phyloP scores from a whole-genome alignment of 2,888 invertebrate genomes.

The Hirtodrosophila duncani region DNA sequence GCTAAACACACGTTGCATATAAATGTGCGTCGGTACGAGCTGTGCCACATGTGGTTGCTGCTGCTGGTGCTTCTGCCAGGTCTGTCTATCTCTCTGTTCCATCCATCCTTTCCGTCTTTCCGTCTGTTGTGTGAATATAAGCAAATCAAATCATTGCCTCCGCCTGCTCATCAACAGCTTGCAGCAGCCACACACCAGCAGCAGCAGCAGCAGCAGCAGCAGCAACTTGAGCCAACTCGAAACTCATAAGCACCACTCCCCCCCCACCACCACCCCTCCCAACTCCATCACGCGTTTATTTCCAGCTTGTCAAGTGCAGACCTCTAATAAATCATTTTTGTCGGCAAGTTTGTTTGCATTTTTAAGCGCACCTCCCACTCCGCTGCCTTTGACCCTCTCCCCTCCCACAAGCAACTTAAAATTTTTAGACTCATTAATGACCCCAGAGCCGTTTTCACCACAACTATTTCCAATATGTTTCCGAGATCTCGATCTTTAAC shows the following conservation, averaged over 20 bases:
- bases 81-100: not conserved
- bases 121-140: slow-evolving; percentile 19
- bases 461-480: slow-evolving; percentile 44
- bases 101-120: too few species aligned
- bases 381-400: not conserved
- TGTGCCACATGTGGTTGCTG: slow-evolving; percentile 45
- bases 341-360: slow-evolving; percentile 58
- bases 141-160: slow-evolving; percentile 60
- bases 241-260: slow-evolving; percentile 15
- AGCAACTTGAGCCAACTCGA: slow-evolving; percentile 31
- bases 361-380: slow-evolving; percentile 20
- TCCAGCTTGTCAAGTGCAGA: slow-evolving; percentile 61
- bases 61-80: slow-evolving; percentile 6
- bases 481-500: slow-evolving; percentile 12
- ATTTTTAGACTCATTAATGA: slow-evolving; percentile 64
- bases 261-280: not conserved
- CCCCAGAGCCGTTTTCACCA: slow-evolving; percentile 56
- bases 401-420: slow-evolving; percentile 14
- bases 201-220: slow-evolving; percentile 28
- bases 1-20: slow-evolving; percentile 62
- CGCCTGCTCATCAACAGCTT: slow-evolving; percentile 41
- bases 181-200: too few species aligned
- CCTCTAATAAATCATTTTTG: slow-evolving; percentile 69
- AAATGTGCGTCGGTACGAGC: too few species aligned
- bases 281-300: slow-evolving; percentile 7